phyloP scores from a whole-genome alignment of 2,113 vertebrate species.

The Danio rerio region DNA sequence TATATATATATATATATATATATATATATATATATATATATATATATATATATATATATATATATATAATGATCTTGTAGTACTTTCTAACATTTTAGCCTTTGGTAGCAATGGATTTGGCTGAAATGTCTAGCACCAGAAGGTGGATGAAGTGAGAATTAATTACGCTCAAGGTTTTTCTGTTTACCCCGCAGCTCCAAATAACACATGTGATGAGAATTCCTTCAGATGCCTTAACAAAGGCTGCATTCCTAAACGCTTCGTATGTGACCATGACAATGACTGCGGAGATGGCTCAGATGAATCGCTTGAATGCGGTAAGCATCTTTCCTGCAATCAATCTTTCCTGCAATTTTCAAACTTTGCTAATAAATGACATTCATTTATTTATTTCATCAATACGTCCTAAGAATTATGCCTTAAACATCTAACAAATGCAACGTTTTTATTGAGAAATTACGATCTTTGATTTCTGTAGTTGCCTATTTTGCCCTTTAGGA shows the following conservation, averaged over 20 bases:
- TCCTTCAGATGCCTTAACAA: conserved; percentile 92
- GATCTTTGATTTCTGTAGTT: too few species aligned
- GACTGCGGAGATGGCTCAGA: conserved; percentile 97
- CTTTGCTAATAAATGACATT: too few species aligned
- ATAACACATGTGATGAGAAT: conserved; percentile 95
- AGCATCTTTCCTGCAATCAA: conserved; percentile 56
- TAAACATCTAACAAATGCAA: too few species aligned
- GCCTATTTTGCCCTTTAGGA: not conserved
- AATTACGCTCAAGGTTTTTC: conserved; percentile 22
- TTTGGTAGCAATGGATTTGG: not conserved
- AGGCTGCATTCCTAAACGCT: conserved; percentile 90
- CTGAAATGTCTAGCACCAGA: not conserved
- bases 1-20: too few species aligned
- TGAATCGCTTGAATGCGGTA: conserved; percentile 91
- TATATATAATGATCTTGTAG: not conserved
- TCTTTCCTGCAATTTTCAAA: too few species aligned
- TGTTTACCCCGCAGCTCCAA: conserved; percentile 82
- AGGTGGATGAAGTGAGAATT: not conserved
- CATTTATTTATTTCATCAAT: too few species aligned
- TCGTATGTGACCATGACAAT: conserved; percentile 94
- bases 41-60: too few species aligned
- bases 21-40: too few species aligned
- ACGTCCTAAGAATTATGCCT: too few species aligned
- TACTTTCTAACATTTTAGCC: not conserved
- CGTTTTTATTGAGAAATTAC: not conserved